phyloP scores from a whole-genome alignment of 1,140 invertebrate species.

The Idris sp. region DNA sequence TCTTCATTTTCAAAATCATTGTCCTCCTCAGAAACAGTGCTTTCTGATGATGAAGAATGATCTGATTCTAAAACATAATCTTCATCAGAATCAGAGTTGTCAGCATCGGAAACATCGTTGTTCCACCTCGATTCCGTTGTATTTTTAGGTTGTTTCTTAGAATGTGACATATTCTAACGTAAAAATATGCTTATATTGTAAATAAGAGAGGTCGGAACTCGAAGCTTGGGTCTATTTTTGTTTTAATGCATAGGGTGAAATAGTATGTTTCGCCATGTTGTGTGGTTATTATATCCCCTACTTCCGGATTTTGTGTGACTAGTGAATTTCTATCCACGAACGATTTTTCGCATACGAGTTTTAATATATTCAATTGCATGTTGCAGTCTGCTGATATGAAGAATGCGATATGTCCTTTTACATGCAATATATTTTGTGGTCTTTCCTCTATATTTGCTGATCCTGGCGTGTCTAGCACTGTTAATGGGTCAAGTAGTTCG shows the following conservation, averaged over 20 bases:
- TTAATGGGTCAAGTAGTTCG: too few species aligned
- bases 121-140: neutral
- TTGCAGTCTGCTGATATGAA: slow-evolving; percentile 1
- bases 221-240: neutral
- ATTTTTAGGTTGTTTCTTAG: slow-evolving; percentile 1
- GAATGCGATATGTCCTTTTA: neutral
- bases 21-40: slow-evolving; percentile 2
- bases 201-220: neutral
- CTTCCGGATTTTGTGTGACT: neutral
- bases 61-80: slow-evolving; percentile 13
- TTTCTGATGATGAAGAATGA: slow-evolving; percentile 4
- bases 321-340: neutral
- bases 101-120: slow-evolving; percentile 1
- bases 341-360: neutral
- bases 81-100: slow-evolving; percentile 4
- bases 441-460: slow-evolving; percentile 2
- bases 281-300: neutral
- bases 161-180: slow-evolving; percentile 12
- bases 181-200: slow-evolving; percentile 11
- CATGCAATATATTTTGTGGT: neutral
- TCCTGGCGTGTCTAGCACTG: too few species aligned
- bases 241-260: slow-evolving; percentile 4
- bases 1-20: slow-evolving; percentile 8
- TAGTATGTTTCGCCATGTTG: slow-evolving; percentile 4
- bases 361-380: neutral